A percentile compares a stretch with the other conserved stretches of the same genome.
Conservation (phyloP, 1,140 invertebrate species). For the Lysiphlebus fabarum region DNA sequence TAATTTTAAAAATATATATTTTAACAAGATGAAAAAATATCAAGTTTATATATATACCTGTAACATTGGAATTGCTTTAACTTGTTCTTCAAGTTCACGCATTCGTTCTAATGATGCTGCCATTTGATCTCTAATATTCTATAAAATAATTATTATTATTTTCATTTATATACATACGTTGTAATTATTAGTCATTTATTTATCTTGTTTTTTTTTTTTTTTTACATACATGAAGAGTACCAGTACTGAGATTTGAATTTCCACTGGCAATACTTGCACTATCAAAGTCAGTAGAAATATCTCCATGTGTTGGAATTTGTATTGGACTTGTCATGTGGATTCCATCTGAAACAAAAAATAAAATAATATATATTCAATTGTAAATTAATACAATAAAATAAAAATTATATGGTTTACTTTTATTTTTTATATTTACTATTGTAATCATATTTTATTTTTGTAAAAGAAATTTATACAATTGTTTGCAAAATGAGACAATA, state of each 20-base stretch:
- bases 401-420: background rate
- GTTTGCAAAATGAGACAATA: too few species aligned
- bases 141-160: slow-evolving; percentile 27
- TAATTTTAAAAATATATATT: background rate
- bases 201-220: slow-evolving; percentile 4
- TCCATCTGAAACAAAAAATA: slow-evolving; percentile 38
- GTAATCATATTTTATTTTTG: too few species aligned
- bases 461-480: too few species aligned
- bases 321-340: slow-evolving; percentile 32
- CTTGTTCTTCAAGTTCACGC: slow-evolving; percentile 79
- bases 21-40: background rate
- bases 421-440: background rate
- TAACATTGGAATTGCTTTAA: slow-evolving; percentile 77
- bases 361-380: slow-evolving; percentile 3
- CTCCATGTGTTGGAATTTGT: slow-evolving; percentile 36
- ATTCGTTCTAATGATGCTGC: slow-evolving; percentile 72
- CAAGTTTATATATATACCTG: slow-evolving; percentile 59
- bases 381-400: background rate
- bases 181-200: background rate
- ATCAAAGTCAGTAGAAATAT: slow-evolving; percentile 39
- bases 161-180: background rate
- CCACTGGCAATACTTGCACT: slow-evolving; percentile 48
- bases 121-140: slow-evolving; percentile 73
- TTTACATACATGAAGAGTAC: slow-evolving; percentile 44
- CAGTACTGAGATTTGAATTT: slow-evolving; percentile 48